phyloP scores from a whole-genome alignment of 92 coral and sea anemone species.

The Montipora capitata region DNA sequence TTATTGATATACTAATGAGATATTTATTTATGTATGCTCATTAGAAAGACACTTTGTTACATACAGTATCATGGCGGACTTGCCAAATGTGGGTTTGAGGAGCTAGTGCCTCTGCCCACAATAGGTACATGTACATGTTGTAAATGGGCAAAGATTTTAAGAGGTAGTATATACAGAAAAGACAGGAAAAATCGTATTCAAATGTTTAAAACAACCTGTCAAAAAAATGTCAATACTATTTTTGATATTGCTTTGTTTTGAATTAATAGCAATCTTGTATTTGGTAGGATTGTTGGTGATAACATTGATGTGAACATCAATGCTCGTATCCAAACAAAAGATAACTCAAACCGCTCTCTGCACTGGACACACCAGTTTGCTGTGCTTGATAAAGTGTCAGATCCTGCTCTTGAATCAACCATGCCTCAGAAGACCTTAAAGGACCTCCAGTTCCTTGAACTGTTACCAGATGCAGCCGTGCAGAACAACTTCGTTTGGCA shows the following conservation, averaged over 20 bases:
- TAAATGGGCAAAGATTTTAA: no score
- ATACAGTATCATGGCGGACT: no score
- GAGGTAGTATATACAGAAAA: no score
- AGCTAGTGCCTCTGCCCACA: no score
- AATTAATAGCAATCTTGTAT: neutral
- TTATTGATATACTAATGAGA: no score
- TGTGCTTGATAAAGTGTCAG: slow-evolving; percentile 26
- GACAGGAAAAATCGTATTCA: no score
- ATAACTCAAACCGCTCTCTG: slow-evolving; percentile 41
- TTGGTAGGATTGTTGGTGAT: slow-evolving; percentile 61
- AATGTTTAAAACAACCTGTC: neutral
- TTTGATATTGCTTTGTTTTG: no score
- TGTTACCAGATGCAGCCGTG: slow-evolving; percentile 65
- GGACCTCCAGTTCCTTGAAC: slow-evolving; percentile 57
- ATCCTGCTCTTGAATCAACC: slow-evolving; percentile 36
- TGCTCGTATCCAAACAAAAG: slow-evolving; percentile 63
- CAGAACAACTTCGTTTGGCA: slow-evolving; percentile 56
- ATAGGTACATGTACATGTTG: no score
- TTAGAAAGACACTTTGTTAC: no score
- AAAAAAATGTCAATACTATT: neutral
- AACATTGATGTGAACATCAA: slow-evolving; percentile 54
- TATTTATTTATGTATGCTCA: no score
- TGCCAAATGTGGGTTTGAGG: no score
- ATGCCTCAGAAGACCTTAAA: slow-evolving; percentile 21
- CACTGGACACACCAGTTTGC: slow-evolving; percentile 84